These are phyloP conservation scores for Simalia tracyae DNA, from an alignment of 2,797 vertebrate genomes.

Conservation along the genomic window DNA sequence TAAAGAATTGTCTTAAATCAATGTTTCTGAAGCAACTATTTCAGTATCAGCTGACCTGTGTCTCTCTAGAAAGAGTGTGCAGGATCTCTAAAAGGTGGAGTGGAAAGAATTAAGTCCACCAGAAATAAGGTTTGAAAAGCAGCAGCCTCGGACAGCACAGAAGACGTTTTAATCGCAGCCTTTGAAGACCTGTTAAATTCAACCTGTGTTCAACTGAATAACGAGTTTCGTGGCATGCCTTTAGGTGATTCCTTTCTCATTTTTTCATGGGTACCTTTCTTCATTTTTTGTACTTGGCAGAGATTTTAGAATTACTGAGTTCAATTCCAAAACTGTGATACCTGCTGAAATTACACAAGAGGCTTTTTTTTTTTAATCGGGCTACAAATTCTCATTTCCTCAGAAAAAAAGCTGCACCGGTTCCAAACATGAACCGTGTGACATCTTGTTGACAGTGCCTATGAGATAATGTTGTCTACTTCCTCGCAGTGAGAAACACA, in stretches of 20 bases:
- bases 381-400: neutral
- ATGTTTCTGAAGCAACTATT: neutral
- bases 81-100: neutral
- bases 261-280: neutral
- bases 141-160: neutral
- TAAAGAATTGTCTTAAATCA: slow-evolving; percentile 33
- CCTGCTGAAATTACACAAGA: neutral
- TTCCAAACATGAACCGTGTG: neutral
- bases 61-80: neutral
- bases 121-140: neutral
- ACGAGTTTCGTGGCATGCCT: neutral
- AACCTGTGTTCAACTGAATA: neutral
- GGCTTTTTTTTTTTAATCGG: neutral
- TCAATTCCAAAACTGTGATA: neutral
- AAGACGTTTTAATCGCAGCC: neutral
- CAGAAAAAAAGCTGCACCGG: neutral
- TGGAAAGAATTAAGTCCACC: neutral
- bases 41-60: neutral
- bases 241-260: neutral
- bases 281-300: neutral
- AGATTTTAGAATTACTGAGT: neutral
- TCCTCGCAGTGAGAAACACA: neutral
- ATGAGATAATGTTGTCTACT: neutral
- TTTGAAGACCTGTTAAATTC: neutral
- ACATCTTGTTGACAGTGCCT: neutral